A percentile compares a stretch with the other conserved stretches of the same genome.
Evolutionary conservation across 2,888 invertebrate species (phyloP).

Genomic region (Agelastica alni): DNA sequence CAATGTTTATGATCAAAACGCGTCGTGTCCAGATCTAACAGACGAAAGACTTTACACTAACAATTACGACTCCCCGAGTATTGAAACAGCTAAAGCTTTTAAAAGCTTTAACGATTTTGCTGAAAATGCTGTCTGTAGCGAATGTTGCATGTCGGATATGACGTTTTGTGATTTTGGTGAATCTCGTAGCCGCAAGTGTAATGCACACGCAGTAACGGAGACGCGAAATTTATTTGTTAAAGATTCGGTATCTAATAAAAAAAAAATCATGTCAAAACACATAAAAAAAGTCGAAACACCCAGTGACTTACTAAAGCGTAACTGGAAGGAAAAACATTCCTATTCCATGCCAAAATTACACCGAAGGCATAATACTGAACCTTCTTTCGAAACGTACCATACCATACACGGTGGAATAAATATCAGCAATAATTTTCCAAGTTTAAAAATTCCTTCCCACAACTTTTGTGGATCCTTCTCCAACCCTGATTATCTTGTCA

Average conservation of each 20-base stretch:
- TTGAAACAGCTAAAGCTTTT: slow-evolving; percentile 24
- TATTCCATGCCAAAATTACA: slow-evolving; percentile 54
- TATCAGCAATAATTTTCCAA: slow-evolving; percentile 29
- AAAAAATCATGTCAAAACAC: slow-evolving; percentile 13
- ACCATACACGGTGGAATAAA: slow-evolving; percentile 53
- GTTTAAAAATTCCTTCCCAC: slow-evolving; percentile 17
- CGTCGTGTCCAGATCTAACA: slow-evolving; percentile 49
- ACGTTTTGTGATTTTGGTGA: slow-evolving; percentile 15
- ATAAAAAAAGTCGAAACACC: slow-evolving; percentile 44
- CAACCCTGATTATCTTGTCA: background rate
- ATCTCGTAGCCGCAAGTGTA: slow-evolving; percentile 28
- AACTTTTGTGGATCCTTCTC: background rate
- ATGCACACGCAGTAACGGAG: slow-evolving; percentile 25
- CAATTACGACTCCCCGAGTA: slow-evolving; percentile 13
- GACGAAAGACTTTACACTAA: slow-evolving; percentile 35
- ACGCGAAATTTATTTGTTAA: slow-evolving; percentile 28
- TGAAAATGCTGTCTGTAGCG: slow-evolving; percentile 30
- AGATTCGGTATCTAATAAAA: slow-evolving; percentile 17
- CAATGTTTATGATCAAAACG: slow-evolving; percentile 46
- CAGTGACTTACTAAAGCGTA: slow-evolving; percentile 44
- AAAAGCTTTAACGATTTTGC: slow-evolving; percentile 27
- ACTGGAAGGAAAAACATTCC: slow-evolving; percentile 54
- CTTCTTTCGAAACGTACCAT: slow-evolving; percentile 50
- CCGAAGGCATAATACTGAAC: slow-evolving; percentile 28
- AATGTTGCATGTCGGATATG: slow-evolving; percentile 20